Evolutionary conservation across 2,797 vertebrate genomes (phyloP).

Genomic region (Artibeus lituratus): DNA sequence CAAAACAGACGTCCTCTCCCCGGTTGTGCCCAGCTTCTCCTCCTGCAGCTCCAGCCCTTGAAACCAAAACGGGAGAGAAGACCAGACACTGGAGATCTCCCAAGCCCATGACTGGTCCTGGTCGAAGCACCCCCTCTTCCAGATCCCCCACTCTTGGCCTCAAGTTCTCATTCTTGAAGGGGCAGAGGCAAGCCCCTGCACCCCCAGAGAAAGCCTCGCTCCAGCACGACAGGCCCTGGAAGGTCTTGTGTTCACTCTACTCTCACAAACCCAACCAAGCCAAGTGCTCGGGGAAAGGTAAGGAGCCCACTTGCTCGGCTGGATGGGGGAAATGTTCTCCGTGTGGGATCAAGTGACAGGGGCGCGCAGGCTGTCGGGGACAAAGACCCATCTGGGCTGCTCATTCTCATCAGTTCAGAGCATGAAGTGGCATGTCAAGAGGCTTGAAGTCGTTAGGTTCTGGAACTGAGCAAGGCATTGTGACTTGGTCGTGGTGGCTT

Average conservation of each 20-base stretch:
- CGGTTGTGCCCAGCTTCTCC: neutral
- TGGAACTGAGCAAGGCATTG: neutral
- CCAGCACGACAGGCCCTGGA: constrained; percentile 74
- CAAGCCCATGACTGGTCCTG: neutral
- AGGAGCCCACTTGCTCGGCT: fast-evolving
- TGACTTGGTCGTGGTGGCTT: neutral
- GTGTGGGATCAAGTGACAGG: neutral
- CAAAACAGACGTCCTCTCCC: constrained; percentile 53
- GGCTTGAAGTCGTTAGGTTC: neutral
- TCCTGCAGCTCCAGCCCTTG: neutral
- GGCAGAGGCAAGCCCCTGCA: neutral
- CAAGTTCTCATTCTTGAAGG: constrained; percentile 80
- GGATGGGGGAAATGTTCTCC: neutral
- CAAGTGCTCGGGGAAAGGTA: constrained; percentile 80
- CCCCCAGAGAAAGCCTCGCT: constrained; percentile 29
- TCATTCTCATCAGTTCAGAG: neutral
- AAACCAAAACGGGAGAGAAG: neutral
- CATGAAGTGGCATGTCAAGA: neutral
- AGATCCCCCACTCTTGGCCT: constrained; percentile 45
- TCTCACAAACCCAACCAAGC: constrained; percentile 73
- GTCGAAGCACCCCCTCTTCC: neutral
- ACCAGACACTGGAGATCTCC: neutral
- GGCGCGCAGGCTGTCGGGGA: neutral
- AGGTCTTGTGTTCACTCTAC: constrained; percentile 70
- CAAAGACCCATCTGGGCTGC: neutral